Conservation (phyloP, 2,888 invertebrate species). For the Antitype chi region DNA sequence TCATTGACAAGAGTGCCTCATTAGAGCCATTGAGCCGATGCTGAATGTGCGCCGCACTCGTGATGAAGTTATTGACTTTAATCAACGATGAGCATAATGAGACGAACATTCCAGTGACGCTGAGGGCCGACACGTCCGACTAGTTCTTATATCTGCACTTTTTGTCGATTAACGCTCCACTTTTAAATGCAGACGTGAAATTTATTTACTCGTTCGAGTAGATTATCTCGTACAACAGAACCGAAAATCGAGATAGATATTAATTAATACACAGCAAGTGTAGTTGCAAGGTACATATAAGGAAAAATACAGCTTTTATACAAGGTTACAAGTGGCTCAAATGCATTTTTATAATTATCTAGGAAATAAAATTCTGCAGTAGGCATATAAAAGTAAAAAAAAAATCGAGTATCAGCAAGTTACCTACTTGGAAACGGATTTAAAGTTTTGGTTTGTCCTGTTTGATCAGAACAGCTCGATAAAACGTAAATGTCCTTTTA, state of each 20-base stretch:
- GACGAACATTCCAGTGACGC: constrained; percentile 68
- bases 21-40: constrained; percentile 75
- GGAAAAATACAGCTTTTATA: constrained; percentile 69
- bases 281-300: constrained; percentile 57
- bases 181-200: constrained; percentile 44
- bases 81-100: constrained; percentile 68
- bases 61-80: constrained; percentile 74
- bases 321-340: constrained; percentile 72
- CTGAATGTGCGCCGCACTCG: constrained; percentile 62
- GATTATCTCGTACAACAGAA: constrained; percentile 48
- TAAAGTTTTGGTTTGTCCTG: constrained; percentile 72
- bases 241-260: constrained; percentile 50
- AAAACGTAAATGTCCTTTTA: constrained; percentile 81
- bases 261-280: constrained; percentile 57
- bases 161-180: constrained; percentile 62
- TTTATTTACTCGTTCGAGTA: constrained; percentile 52
- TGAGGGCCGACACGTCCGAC: constrained; percentile 60
- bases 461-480: constrained; percentile 75
- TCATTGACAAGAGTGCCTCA: constrained; percentile 81
- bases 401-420: constrained; percentile 60
- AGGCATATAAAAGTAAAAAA: constrained; percentile 31
- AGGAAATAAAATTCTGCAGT: constrained; percentile 71
- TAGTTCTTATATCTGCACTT: constrained; percentile 67
- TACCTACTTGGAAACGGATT: constrained; percentile 73
- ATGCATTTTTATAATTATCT: constrained; percentile 73